A percentile compares a stretch with the other conserved stretches of the same genome.
Evolutionary conservation across 2,888 invertebrate species (phyloP).

Genomic region (Leuctra nigra): DNA sequence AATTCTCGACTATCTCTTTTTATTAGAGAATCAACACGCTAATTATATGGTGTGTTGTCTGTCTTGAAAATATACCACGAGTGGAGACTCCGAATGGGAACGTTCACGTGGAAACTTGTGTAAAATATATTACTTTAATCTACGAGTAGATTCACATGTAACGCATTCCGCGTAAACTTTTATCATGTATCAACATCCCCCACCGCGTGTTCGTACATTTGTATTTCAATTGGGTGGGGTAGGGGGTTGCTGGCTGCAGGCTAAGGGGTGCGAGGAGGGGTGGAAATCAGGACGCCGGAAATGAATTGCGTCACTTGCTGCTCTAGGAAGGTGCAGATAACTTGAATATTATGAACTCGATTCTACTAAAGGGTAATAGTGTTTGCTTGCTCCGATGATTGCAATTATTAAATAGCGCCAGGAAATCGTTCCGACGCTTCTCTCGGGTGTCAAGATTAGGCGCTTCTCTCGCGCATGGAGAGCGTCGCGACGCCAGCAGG

Average conservation of each 20-base stretch:
- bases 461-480: neutral
- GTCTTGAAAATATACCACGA: too few relatives aligned
- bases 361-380: neutral
- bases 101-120: too few relatives aligned
- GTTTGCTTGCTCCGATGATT: conserved; percentile 22
- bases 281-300: neutral
- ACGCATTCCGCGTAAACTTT: too few relatives aligned
- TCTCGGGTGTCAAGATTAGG: neutral
- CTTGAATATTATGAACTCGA: neutral
- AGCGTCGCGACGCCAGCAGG: too few relatives aligned
- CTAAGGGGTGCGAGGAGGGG: neutral
- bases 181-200: too few relatives aligned
- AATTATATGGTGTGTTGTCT: too few relatives aligned
- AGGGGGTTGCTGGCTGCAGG: too few relatives aligned
- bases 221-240: neutral
- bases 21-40: too few relatives aligned
- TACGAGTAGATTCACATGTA: too few relatives aligned
- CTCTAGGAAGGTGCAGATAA: neutral
- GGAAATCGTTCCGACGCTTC: conserved; percentile 22
- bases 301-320: conserved; percentile 5
- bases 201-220: neutral
- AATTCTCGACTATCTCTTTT: too few relatives aligned
- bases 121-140: too few relatives aligned
- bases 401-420: conserved; percentile 22
- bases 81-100: too few relatives aligned